Base-by-base conservation (phyloP, 2,113 vertebrate species). In the Herpetotheres cachinnans region DNA sequence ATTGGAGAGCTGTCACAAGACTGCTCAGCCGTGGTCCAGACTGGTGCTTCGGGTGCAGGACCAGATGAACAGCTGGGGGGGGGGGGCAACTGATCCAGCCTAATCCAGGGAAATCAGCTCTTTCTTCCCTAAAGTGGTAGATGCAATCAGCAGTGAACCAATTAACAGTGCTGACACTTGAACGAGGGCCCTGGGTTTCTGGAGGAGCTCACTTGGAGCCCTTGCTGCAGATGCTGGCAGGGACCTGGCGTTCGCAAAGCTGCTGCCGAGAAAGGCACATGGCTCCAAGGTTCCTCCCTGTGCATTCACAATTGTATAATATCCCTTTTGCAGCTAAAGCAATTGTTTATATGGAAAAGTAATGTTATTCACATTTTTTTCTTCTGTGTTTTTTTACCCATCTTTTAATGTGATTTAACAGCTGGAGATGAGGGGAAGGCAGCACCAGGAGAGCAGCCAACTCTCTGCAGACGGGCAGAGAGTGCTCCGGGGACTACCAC, bases 391-490 rank as follows among this genome's bases (percentile, higher is more conserved):
- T 74, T 73, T 82, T 25, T 74, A 79, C 46, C 22, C 71, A 55
- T 95, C 81, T 96, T 95, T 91, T 81, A 82, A 84, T 82, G 78
- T 22, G 67, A 67, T 94, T 87, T 93, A 95, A 90, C 96, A 97
- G 96, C 96, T 97, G 92, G 93, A 97, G 91, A 82, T 62, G 77
- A 91, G 73, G 80, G 90, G 54, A 90, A 94, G 79, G 65, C 88
- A 84, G 92, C 54, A 66, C 50, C 62, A 93, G 61, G 96, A 94
- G 90, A 94, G 89, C 69, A 96, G 92, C 58, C 62, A 90, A n/a
- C 34, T 93, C 96, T 96, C 95, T 89, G 72, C 74, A 94, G 95
- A 96, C 29, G 7, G 78, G 62, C 94, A 92, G 58, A 69, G 83
- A 73, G 85, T 83, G 84, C 97, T 97, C 81, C 1, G 0, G 95